Base-by-base conservation (phyloP, 2,797 vertebrate genomes). In the Dryobates pubescens region DNA sequence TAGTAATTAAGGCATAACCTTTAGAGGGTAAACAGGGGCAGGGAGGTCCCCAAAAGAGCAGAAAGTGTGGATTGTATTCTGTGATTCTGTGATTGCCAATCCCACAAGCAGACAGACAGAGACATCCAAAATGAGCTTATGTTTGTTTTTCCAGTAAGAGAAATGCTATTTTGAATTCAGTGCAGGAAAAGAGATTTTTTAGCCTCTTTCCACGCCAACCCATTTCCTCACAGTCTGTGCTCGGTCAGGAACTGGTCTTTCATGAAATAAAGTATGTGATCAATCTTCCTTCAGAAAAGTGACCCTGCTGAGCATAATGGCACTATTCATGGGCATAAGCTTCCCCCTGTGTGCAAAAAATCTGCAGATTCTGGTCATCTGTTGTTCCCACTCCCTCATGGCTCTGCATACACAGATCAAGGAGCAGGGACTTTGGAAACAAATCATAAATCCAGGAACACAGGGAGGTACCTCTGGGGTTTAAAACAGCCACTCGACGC, bases 71-170 rank as follows among this genome's bases (percentile, higher is more conserved):
- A 61, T 20, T 54, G 53, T 54, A 9, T 54, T 54, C 53, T 54
- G 7, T 27, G 53, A 27, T 54, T 54, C 53, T 54, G 27, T 54
- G 27, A 54, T 54, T 94, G 75, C 89, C 94, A 94, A 32, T 83
- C 76, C 85, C 87, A 19, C 85, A 94, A 64, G 76, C 88, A 92
- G 88, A 49, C 90, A 90, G 89, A 3, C 51, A 82, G 69, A 90
- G 76, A 93, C 93, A 94, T 88, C 86, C 84, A 92, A 91, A 94
- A 83, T 70, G 84, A 93, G 63, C 26, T 93, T 89, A 43, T 88
- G 87, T 95, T 96, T 96, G 89, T 94, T 96, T 94, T 96, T 94
- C 93, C 90, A 94, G 68, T 65, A 81, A 90, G 51, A 94, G 58
- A 94, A 91, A 94, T 4, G 26, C 86, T 96, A 94, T 92, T 96